These are phyloP conservation scores for Philaenus spumarius DNA, from an alignment of 1,140 invertebrate genomes.

Conservation along the genomic window DNA sequence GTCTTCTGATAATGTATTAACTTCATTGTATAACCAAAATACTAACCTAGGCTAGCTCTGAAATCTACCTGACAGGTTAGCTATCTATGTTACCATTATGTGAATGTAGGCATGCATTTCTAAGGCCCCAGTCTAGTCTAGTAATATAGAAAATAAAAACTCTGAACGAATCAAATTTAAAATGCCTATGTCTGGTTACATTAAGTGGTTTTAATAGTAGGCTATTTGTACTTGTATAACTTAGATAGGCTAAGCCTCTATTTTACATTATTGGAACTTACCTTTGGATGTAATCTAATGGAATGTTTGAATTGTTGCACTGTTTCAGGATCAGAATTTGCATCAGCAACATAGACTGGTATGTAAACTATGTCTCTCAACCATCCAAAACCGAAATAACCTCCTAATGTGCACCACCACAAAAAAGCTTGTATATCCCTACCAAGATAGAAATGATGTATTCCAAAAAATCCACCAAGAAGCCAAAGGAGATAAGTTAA, in stretches of 20 bases:
- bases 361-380: conserved; percentile 78
- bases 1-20: too few relatives aligned
- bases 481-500: conserved; percentile 78
- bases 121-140: neutral
- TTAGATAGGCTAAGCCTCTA: neutral
- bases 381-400: conserved; percentile 81
- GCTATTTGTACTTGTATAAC: too few relatives aligned
- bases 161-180: neutral
- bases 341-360: conserved; percentile 79
- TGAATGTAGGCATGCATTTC: neutral
- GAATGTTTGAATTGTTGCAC: conserved; percentile 55
- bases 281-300: conserved; percentile 55
- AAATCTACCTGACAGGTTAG: too few relatives aligned
- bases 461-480: conserved; percentile 75
- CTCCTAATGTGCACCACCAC: conserved; percentile 79
- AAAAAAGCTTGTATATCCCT: conserved; percentile 86
- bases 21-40: too few relatives aligned
- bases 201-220: too few relatives aligned
- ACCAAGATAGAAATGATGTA: conserved; percentile 86
- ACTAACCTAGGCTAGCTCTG: too few relatives aligned
- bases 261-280: conserved; percentile 38
- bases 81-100: too few relatives aligned
- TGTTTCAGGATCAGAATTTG: conserved; percentile 70
- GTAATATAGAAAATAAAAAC: neutral
- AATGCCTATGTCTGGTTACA: neutral